These are phyloP conservation scores for Polydrusus pterygomalis DNA, from an alignment of 2,888 invertebrate species.

Conservation along the genomic window DNA sequence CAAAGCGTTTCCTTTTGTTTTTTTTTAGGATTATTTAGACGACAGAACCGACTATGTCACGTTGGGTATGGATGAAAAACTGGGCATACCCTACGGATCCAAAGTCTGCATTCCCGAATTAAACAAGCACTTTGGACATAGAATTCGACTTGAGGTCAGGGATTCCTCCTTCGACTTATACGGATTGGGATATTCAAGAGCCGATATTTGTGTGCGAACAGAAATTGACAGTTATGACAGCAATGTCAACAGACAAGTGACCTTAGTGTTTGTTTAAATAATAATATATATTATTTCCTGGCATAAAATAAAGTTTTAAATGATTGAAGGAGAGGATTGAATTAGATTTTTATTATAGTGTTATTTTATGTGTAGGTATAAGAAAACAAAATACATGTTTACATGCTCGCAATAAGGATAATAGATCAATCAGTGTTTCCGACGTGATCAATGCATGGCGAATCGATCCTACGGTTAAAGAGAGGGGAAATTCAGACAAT, in stretches of 20 bases:
- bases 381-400: too few relatives aligned
- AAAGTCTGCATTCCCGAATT: constrained; percentile 73
- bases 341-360: too few relatives aligned
- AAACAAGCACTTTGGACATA: constrained; percentile 72
- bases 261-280: constrained; percentile 67
- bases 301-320: too few relatives aligned
- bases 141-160: constrained; percentile 72
- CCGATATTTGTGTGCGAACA: constrained; percentile 74
- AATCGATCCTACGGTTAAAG: too few relatives aligned
- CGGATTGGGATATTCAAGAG: constrained; percentile 69
- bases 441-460: too few relatives aligned
- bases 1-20: neutral
- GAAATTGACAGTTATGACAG: constrained; percentile 74
- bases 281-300: neutral
- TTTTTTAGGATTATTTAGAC: constrained; percentile 73
- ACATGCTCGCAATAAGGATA: too few relatives aligned
- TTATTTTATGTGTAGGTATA: too few relatives aligned
- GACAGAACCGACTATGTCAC: constrained; percentile 72
- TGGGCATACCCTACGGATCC: constrained; percentile 72
- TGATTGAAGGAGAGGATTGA: too few relatives aligned
- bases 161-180: constrained; percentile 70
- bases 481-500: too few relatives aligned
- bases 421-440: too few relatives aligned
- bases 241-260: constrained; percentile 72
- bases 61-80: constrained; percentile 72